Conservation (phyloP, 2,797 vertebrate genomes). For the Lepidocolaptes lacrymiger region DNA sequence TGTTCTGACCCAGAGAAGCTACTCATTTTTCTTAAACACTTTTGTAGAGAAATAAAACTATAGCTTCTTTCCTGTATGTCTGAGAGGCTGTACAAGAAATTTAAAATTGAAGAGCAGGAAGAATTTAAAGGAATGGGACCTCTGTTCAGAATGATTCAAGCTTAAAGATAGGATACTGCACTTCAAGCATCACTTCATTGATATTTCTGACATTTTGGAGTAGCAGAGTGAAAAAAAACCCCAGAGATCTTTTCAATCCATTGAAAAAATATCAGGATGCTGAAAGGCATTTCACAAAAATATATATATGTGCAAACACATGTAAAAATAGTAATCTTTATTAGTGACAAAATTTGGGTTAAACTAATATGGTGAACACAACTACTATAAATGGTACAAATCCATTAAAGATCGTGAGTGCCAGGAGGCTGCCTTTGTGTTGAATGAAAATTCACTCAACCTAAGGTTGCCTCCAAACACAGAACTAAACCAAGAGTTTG, state of each 20-base stretch:
- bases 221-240: not conserved
- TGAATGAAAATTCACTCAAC: constrained; percentile 38
- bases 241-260: not conserved
- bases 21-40: not conserved
- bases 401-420: not conserved
- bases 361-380: not conserved
- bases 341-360: not conserved
- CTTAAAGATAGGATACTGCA: not conserved
- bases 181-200: not conserved
- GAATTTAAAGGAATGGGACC: constrained; percentile 18
- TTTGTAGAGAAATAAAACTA: not conserved
- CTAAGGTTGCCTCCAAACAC: constrained; percentile 46
- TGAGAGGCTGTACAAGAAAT: not conserved
- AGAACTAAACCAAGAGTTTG: constrained; percentile 39
- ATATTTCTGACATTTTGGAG: constrained; percentile 24
- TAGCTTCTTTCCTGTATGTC: not conserved
- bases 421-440: not conserved
- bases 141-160: constrained; percentile 3
- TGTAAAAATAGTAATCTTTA: not conserved
- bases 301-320: not conserved
- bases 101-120: not conserved
- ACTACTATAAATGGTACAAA: not conserved
- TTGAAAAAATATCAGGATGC: constrained; percentile 29
- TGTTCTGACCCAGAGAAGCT: not conserved
- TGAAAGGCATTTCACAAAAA: constrained; percentile 27